Evolutionary conservation across 2,888 invertebrate species (phyloP).

Genomic region (Thymelicus sylvestris): DNA sequence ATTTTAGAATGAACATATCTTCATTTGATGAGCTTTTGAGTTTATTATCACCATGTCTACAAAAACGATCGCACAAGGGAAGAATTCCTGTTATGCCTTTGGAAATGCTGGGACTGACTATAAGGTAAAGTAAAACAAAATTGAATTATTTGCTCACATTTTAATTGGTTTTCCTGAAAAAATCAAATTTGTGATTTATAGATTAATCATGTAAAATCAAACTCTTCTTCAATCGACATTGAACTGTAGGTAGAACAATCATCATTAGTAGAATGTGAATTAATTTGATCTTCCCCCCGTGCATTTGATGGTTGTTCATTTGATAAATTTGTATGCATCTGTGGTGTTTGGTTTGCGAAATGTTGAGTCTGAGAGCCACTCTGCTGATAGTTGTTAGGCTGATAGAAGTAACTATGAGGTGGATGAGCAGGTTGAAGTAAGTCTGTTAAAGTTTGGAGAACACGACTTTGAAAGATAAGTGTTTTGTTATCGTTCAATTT

Average conservation of each 20-base stretch:
- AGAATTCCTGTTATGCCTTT: conserved; percentile 46
- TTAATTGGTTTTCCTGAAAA: not conserved
- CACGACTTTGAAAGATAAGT: conserved; percentile 46
- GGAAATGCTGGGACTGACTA: conserved; percentile 45
- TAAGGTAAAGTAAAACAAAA: conserved; percentile 37
- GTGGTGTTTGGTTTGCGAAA: conserved; percentile 48
- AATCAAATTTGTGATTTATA: too few relatives aligned
- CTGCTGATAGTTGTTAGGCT: conserved; percentile 15
- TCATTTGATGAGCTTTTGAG: too few relatives aligned
- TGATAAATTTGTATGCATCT: conserved; percentile 46
- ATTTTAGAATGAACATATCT: too few relatives aligned
- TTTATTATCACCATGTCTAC: not conserved
- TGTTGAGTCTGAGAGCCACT: conserved; percentile 45
- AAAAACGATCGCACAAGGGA: conserved; percentile 38
- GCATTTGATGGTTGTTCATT: conserved; percentile 35
- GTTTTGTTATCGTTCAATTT: conserved; percentile 47
- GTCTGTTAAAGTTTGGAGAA: conserved; percentile 43
- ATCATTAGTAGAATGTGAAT: conserved; percentile 43
- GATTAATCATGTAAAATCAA: too few relatives aligned
- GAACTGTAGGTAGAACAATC: conserved; percentile 22
- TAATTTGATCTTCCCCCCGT: conserved; percentile 44
- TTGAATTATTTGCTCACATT: not conserved
- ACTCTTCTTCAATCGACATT: too few relatives aligned
- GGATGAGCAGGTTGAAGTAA: conserved; percentile 41
- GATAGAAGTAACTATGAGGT: conserved; percentile 33